A percentile compares a stretch with the other conserved stretches of the same genome.
Evolutionary conservation across 2,797 vertebrate species (phyloP).

Genomic region (Amblyraja radiata): DNA sequence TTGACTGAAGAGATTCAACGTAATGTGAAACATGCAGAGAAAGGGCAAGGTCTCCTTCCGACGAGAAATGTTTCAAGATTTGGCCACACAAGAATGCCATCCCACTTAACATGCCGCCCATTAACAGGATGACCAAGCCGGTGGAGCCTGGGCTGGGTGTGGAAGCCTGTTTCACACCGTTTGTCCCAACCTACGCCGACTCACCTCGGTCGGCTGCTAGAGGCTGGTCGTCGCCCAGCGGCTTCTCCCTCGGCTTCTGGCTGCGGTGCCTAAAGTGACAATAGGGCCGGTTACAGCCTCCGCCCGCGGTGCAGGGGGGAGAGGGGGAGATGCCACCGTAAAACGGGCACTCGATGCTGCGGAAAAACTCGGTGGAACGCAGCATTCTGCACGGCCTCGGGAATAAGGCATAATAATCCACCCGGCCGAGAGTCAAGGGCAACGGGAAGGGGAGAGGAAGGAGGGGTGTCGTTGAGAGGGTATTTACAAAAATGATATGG

Average conservation of each 20-base stretch:
- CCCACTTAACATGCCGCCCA: neutral
- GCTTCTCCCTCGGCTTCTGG: slow-evolving; percentile 36
- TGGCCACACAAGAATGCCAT: too few species aligned
- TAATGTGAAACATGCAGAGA: neutral
- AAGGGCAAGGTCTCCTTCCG: neutral
- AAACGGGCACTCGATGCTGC: slow-evolving; percentile 90
- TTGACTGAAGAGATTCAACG: neutral
- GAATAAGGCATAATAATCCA: neutral
- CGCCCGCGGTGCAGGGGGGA: neutral
- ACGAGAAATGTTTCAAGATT: neutral
- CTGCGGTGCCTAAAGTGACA: slow-evolving; percentile 89
- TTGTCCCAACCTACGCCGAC: neutral
- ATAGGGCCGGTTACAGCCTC: slow-evolving; percentile 77
- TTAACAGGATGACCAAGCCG: neutral
- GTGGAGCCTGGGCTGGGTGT: neutral
- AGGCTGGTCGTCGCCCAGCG: neutral
- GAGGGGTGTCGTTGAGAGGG: too few species aligned
- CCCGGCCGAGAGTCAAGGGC: neutral
- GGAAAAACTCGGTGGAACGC: slow-evolving; percentile 87
- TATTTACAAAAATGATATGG: too few species aligned
- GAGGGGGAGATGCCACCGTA: slow-evolving; percentile 41
- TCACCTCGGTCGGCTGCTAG: slow-evolving; percentile 29
- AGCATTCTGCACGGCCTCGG: slow-evolving; percentile 64
- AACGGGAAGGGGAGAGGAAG: too few species aligned
- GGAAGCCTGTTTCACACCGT: neutral